Conservation (phyloP, 2,888 invertebrate genomes). For the Leptinotarsa haldemani region DNA sequence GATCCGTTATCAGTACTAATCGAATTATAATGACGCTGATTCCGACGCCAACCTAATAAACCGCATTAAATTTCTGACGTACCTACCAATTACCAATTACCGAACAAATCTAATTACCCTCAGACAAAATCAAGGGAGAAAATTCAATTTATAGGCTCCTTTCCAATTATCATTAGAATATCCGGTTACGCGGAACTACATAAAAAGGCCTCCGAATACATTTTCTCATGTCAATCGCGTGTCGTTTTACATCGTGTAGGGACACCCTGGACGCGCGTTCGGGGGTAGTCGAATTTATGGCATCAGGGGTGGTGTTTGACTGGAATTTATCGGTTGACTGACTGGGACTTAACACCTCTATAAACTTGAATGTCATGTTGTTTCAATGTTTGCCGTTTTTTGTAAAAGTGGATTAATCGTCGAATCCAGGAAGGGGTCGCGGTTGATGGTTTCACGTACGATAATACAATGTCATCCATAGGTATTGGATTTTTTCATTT, state of each 20-base stretch:
- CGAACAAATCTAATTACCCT: slow-evolving; percentile 37
- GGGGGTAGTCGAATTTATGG: slow-evolving; percentile 45
- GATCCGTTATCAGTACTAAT: slow-evolving; percentile 14
- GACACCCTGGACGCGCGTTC: slow-evolving; percentile 39
- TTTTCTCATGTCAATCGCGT: slow-evolving; percentile 59
- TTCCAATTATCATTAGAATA: slow-evolving; percentile 55
- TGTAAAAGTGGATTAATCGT: not conserved
- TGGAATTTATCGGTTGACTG: slow-evolving; percentile 40
- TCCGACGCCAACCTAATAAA: slow-evolving; percentile 26
- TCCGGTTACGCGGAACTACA: slow-evolving; percentile 53
- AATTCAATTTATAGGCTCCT: slow-evolving; percentile 32
- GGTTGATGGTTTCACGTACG: not conserved
- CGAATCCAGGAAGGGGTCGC: not conserved
- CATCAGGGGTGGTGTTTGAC: slow-evolving; percentile 43
- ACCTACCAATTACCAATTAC: slow-evolving; percentile 32
- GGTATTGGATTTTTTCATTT: no score
- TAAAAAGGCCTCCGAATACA: slow-evolving; percentile 44
- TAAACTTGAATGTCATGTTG: slow-evolving; percentile 34
- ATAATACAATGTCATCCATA: no score
- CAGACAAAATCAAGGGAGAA: slow-evolving; percentile 35
- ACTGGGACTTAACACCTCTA: slow-evolving; percentile 41
- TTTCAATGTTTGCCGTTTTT: slow-evolving; percentile 12
- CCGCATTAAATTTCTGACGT: slow-evolving; percentile 29
- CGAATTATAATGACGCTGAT: slow-evolving; percentile 11
- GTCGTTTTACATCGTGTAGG: slow-evolving; percentile 53